phyloP scores from a whole-genome alignment of 2,888 invertebrate genomes.

The Heliconius charithonia region DNA sequence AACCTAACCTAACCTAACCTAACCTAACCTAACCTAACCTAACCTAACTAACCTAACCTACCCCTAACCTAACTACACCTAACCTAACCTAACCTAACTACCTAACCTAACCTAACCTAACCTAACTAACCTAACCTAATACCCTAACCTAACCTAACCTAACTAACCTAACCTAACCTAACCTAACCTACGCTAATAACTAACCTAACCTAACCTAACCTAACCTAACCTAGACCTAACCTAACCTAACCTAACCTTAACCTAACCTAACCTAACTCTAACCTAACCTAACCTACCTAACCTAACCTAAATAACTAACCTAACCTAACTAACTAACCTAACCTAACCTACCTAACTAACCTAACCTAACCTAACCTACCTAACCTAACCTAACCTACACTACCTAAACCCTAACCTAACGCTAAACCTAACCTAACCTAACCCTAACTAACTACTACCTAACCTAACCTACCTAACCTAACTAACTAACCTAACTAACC shows the following conservation, averaged over 20 bases:
- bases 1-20: too few species aligned
- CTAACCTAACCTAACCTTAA: slow-evolving; percentile 7
- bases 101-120: slow-evolving; percentile 1
- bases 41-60: slow-evolving; percentile 1
- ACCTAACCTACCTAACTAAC: slow-evolving; percentile 8
- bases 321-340: background rate
- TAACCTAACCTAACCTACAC: background rate
- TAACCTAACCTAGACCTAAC: too few species aligned
- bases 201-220: background rate
- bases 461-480: too few species aligned
- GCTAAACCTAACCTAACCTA: background rate
- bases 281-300: too few species aligned
- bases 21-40: slow-evolving; percentile 4
- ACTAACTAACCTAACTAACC: slow-evolving; percentile 8
- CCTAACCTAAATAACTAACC: too few species aligned
- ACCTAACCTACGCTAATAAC: too few species aligned
- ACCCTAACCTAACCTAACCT: too few species aligned
- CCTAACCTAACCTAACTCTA: too few species aligned
- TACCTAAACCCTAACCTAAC: too few species aligned
- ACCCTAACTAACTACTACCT: too few species aligned
- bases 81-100: slow-evolving; percentile 1
- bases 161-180: background rate
- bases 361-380: too few species aligned
- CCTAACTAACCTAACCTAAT: background rate
- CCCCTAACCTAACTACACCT: background rate